These are phyloP conservation scores for Drosophila tani DNA, from an alignment of 1,140 invertebrate genomes.

Conservation along the genomic window DNA sequence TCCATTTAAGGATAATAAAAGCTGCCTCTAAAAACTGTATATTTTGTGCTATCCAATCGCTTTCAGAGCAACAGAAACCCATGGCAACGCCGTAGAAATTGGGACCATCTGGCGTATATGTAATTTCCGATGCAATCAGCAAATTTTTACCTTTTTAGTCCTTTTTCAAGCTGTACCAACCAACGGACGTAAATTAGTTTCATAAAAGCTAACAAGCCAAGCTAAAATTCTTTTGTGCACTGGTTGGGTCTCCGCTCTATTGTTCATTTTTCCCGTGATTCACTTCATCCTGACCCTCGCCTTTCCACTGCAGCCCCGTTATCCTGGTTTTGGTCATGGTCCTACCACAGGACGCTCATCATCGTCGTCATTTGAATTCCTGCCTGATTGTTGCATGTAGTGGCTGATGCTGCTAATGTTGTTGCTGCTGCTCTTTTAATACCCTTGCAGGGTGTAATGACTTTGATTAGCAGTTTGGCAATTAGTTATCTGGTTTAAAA, in stretches of 20 bases:
- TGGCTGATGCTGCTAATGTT: conserved; percentile 11
- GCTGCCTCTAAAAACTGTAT: too few relatives aligned
- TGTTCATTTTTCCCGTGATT: conserved; percentile 22
- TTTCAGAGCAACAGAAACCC: background rate
- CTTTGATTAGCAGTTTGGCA: background rate
- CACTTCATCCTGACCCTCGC: background rate
- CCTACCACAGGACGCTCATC: conserved; percentile 23
- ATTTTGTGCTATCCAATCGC: too few relatives aligned
- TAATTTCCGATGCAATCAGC: conserved; percentile 20
- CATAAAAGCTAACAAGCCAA: conserved; percentile 29
- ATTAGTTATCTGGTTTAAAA: too few relatives aligned
- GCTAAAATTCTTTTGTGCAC: conserved; percentile 37
- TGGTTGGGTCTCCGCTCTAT: conserved; percentile 6
- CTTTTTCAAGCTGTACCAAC: background rate
- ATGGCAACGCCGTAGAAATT: background rate
- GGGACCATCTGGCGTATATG: conserved; percentile 18
- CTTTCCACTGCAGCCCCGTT: background rate
- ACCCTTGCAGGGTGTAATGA: background rate
- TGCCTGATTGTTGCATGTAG: conserved; percentile 42
- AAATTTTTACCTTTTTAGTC: conserved; percentile 12
- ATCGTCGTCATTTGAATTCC: conserved; percentile 43
- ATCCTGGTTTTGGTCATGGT: conserved; percentile 1
- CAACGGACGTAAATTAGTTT: conserved; percentile 51
- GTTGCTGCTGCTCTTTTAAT: background rate
- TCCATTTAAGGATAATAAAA: background rate